Evolutionary conservation across 2,888 invertebrate genomes (phyloP), one percentile per base, ranked within the genome.

Genomic region (Drosophila recens): DNA sequence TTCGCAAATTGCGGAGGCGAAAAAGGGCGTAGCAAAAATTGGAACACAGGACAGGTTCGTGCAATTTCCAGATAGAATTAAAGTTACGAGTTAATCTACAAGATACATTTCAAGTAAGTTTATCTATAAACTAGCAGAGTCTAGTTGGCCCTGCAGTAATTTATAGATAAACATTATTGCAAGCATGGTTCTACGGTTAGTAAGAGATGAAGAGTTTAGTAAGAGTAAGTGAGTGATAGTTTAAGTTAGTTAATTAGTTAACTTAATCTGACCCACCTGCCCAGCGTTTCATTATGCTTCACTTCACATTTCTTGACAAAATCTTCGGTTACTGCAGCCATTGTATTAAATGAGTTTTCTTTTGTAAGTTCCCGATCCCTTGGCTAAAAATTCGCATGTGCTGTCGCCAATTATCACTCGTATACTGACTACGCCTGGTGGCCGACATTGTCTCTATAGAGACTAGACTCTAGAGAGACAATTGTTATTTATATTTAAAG

Each of bases 301-400:
- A 92, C 75, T 67, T 71, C 78, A 58, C 91, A 91, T 69, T 91
- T 91, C 61, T 84, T 90, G 20, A 77, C 73, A 72, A 92, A 91
- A 67, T 90, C 87, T 45, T 86, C 86, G 73, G 89, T 89, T 49
- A 78, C 79, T 36, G 66, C 51, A 27, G 85, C 68, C 83, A 84
- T 87, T 63, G 17, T 76, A 34, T 42, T 8, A 1, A 1, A 8
- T 30, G 27, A 17, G 38, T 30, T 57, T 27, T 38, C 38, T 38
- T 3, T 38, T 3, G 38, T 20, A 40, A 30, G 48, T 23, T 61
- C 45, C 49, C 63, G 63, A 63, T 70, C 67, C 56, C 66, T 72
- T 66, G 77, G 63, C 65, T 54, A 65, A 58, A 52, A 69, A 63
- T 71, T 82, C 27, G 68, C 83, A 80, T 70, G 48, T 63, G 65